These are phyloP conservation scores for Notolabrus celidotus DNA, from an alignment of 2,797 vertebrate genomes.

Conservation along the genomic window DNA sequence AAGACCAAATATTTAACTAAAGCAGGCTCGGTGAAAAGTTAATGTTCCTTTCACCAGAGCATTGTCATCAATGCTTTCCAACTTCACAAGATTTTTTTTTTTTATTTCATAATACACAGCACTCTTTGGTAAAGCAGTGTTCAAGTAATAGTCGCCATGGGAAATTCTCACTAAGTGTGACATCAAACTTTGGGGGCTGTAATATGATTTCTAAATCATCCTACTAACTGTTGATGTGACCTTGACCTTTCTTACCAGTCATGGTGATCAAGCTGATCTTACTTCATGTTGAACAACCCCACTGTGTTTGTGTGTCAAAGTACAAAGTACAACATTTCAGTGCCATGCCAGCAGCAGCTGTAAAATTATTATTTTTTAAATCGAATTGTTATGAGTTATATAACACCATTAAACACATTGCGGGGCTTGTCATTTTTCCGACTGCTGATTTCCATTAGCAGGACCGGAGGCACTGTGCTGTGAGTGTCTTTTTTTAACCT, in stretches of 20 bases:
- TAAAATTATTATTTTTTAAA: neutral
- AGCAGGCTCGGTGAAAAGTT: neutral
- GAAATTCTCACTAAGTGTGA: neutral
- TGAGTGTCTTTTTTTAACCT: neutral
- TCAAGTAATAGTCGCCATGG: neutral
- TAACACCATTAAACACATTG: neutral
- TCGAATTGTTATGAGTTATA: neutral
- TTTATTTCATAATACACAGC: neutral
- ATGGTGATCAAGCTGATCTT: too few relatives aligned
- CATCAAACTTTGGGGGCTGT: neutral
- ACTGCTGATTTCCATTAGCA: neutral
- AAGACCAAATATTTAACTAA: neutral
- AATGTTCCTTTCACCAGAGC: neutral
- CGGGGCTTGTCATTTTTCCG: neutral
- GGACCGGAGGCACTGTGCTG: neutral
- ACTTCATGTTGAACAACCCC: too few relatives aligned
- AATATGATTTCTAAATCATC: neutral
- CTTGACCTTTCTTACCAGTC: too few relatives aligned
- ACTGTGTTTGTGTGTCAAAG: too few relatives aligned
- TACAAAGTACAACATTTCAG: neutral
- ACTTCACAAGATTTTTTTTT: neutral
- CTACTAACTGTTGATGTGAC: neutral
- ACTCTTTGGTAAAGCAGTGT: neutral
- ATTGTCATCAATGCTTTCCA: neutral
- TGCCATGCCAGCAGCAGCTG: neutral